phyloP scores from a whole-genome alignment of 2,113 vertebrate species.

The Cervus canadensis region DNA sequence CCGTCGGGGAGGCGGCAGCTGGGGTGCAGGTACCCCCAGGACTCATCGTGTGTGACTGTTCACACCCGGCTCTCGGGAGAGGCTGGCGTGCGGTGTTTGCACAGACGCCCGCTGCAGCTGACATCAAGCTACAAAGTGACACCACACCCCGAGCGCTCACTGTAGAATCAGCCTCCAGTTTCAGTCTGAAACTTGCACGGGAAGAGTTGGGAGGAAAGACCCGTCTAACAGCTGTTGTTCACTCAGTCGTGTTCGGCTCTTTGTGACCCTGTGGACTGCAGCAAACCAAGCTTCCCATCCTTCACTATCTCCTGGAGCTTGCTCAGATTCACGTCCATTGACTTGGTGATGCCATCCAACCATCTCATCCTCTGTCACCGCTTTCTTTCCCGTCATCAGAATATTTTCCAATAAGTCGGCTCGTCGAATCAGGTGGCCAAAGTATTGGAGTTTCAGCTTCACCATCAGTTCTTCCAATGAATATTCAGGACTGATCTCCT shows the following conservation, averaged over 20 bases:
- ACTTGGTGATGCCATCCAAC: neutral
- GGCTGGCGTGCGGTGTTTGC: rapidly evolving
- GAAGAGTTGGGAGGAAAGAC: neutral
- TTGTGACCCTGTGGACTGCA: rapidly evolving
- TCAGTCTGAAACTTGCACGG: neutral
- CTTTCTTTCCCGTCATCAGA: neutral
- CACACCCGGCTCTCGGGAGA: neutral
- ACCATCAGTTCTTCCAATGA: neutral
- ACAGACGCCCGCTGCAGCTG: rapidly evolving
- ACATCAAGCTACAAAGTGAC: too few species aligned
- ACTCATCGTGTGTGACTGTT: neutral
- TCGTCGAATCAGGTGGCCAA: neutral
- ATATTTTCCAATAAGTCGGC: neutral
- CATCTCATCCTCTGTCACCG: neutral
- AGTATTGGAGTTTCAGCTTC: neutral
- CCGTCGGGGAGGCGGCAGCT: rapidly evolving
- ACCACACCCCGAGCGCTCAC: rapidly evolving
- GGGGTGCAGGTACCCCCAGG: rapidly evolving
- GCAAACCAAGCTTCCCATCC: rapidly evolving
- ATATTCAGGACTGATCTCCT: neutral
- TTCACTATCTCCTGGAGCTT: neutral
- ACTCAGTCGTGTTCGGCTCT: neutral
- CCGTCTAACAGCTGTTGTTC: neutral
- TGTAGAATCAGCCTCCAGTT: neutral
- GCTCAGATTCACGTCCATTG: neutral